Base-by-base conservation (phyloP, 2,797 vertebrate species). In the Thamnophis elegans region DNA sequence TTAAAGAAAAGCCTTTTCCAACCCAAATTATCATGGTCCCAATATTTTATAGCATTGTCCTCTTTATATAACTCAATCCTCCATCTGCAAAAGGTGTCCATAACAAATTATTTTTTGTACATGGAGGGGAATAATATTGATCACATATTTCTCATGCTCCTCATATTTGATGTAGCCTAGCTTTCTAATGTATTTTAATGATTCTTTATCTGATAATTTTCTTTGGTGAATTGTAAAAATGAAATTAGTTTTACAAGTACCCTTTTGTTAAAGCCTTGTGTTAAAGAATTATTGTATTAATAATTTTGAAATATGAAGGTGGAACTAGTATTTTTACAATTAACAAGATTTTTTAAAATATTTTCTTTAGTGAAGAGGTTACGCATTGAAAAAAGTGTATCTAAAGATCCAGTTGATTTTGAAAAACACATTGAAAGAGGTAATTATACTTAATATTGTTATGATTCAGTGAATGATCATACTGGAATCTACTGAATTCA, bases 391-490 rank as follows among this genome's bases (percentile, higher is more conserved):
- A 98, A 97, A 97, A 99, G 98, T 20, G 54, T 95, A 0, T 98
- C 98, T 92, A 96, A 98, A 95, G 98, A 98, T 51, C 98, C 98
- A 2, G 96, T 97, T 36, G 97, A 97, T 86, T 99, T 99, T 97
- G 98, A 99, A 94, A 60, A 91, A 1, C 97, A 98, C 26, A 32
- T 97, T 96, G 98, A 99, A 94, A 98, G 98, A 98, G 99, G 99
- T 99, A 96, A 96, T 96, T 93, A 58, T 59, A 85, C 68, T 88
- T 88, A 59, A 53, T 60, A 54, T 11, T 56, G 85, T 0, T 0
- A 47, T 85, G 87, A 16, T 92, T 91, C 92, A 91, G 10, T 89
- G 62, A 91, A 68, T 91, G 13, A 55, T 86, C 85, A 55, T 42
- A 42, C 42, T 42, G 4, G 42, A 47, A 14, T 88, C 26, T 60